phyloP scores from a whole-genome alignment of 2,113 vertebrate species.

The Cheilinus undulatus region DNA sequence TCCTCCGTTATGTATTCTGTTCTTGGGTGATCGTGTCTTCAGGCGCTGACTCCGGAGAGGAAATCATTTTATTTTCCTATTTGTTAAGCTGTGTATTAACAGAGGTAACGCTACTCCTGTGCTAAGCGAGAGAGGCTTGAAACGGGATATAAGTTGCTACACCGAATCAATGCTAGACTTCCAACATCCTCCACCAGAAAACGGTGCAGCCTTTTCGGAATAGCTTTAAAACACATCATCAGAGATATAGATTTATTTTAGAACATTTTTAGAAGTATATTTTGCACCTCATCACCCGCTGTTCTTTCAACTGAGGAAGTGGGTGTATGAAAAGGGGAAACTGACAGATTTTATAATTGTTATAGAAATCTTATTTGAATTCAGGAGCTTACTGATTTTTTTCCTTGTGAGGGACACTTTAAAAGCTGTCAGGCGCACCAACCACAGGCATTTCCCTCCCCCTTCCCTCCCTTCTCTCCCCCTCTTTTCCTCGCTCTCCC shows the following conservation, averaged over 20 bases:
- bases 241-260: slow-evolving; percentile 62
- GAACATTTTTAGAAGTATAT: slow-evolving; percentile 63
- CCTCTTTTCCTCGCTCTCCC: slow-evolving; percentile 44
- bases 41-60: slow-evolving; percentile 61
- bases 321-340: slow-evolving; percentile 66
- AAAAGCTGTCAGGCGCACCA: slow-evolving; percentile 76
- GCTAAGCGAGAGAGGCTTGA: slow-evolving; percentile 9
- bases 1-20: slow-evolving; percentile 71
- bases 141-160: slow-evolving; percentile 28
- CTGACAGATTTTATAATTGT: slow-evolving; percentile 79
- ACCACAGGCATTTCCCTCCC: slow-evolving; percentile 60
- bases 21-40: slow-evolving; percentile 72
- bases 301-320: slow-evolving; percentile 69
- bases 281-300: slow-evolving; percentile 61
- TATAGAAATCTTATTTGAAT: slow-evolving; percentile 79
- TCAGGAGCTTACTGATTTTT: slow-evolving; percentile 64
- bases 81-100: slow-evolving; percentile 71
- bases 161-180: slow-evolving; percentile 10
- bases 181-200: slow-evolving; percentile 25
- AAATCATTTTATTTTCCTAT: slow-evolving; percentile 75
- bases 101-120: slow-evolving; percentile 24
- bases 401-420: slow-evolving; percentile 70
- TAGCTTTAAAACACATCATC: slow-evolving; percentile 33
- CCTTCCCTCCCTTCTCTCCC: slow-evolving; percentile 3
- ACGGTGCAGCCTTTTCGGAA: slow-evolving; percentile 15